Base-by-base conservation (phyloP, 2,888 invertebrate genomes). In the Zonitis immaculata region DNA sequence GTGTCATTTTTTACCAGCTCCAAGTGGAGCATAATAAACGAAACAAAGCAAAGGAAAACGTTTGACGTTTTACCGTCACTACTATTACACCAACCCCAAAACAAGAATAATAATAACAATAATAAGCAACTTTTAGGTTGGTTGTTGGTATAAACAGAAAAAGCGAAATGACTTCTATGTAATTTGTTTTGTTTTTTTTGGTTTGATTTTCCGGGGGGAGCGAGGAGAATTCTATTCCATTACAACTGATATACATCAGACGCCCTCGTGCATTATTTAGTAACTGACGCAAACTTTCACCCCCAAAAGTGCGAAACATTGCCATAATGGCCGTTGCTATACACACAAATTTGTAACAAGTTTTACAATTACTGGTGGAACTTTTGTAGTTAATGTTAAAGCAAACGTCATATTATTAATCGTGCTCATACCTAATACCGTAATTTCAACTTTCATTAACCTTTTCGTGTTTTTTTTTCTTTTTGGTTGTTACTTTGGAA, bases 311-410 rank as follows among this genome's bases (percentile, higher is more conserved):
- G 70, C 68, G 71, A 70, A 72, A 72, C 71, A 71, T 68, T 65
- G 67, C 65, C 58, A 66, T 72, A 71, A 72, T 69, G 69, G 69
- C 65, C 66, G 55, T 59, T 51, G 65, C 66, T 66, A 65, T n/a
- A n/a, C 69, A 72, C 71, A 70, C 72, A 72, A 72, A 72, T 72
- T 72, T 69, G 57, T 60, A 61, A 49, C 65, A 73, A 73, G 71
- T 73, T 73, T 73, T 70, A 73, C 73, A 73, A 73, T 73, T 73
- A 73, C 71, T 65, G 64, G 46, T 47, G 59, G 62, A 72, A 71
- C 65, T 73, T 73, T 71, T 64, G 70, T 70, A 69, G 68, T 73
- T 73, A 72, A 67, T 62, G 68, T 68, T 67, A 65, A 66, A n/a
- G 65, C 70, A 65, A 67, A 65, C 63, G 65, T 58, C 66, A 61